Conservation (phyloP, 37 sponge, comb jelly and placozoan species). For the Trichoplax adhaerens region DNA sequence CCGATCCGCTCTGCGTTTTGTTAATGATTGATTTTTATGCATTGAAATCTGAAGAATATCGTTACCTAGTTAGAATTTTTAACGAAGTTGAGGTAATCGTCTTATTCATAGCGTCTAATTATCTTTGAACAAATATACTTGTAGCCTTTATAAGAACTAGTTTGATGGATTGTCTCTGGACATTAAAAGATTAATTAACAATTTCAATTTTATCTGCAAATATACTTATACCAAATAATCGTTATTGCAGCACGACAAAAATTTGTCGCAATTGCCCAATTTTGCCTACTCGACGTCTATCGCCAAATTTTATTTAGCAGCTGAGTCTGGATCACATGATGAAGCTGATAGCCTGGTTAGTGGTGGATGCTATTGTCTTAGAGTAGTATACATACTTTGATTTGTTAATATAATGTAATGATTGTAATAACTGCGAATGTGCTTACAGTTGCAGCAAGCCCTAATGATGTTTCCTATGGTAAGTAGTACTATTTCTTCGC, state of each 20-base stretch:
- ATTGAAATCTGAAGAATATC: slow-evolving; percentile 46
- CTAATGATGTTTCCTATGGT: slow-evolving; percentile 67
- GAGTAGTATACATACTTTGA: not conserved
- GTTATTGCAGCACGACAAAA: slow-evolving; percentile 24
- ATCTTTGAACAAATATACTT: too few relatives aligned
- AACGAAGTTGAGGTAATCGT: slow-evolving; percentile 7
- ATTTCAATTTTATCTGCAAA: too few relatives aligned
- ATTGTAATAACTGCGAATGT: not conserved
- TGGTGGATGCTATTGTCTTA: not conserved
- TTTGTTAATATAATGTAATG: not conserved
- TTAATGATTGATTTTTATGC: slow-evolving; percentile 79
- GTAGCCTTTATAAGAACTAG: too few relatives aligned
- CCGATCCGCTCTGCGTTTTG: slow-evolving; percentile 69
- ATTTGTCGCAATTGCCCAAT: slow-evolving; percentile 76
- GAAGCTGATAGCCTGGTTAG: not conserved
- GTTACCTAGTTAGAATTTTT: slow-evolving; percentile 41
- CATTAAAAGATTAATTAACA: too few relatives aligned
- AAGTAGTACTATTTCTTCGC: not conserved
- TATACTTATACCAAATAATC: not conserved
- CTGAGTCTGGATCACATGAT: not conserved
- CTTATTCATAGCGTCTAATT: too few relatives aligned
- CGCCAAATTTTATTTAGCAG: slow-evolving; percentile 44
- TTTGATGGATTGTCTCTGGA: too few relatives aligned
- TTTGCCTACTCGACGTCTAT: slow-evolving; percentile 75
- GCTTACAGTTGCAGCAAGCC: slow-evolving; percentile 39